phyloP scores from a whole-genome alignment of 2,113 vertebrate genomes.

The human (Homo sapiens) region DNA sequence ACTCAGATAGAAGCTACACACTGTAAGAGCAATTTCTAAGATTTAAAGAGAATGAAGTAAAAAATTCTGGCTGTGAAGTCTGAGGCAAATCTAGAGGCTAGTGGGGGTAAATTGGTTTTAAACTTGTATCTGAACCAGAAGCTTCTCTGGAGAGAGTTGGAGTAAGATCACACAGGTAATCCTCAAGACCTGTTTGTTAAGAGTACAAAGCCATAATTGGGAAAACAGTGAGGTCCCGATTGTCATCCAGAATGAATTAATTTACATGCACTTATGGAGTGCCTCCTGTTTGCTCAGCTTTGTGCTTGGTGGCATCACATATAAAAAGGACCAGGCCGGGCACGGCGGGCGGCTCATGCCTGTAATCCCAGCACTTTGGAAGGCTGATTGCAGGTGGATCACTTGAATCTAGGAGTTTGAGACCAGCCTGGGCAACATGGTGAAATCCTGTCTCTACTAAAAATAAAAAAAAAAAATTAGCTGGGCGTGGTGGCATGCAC shows the following conservation, averaged over 20 bases:
- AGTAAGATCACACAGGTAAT: not conserved
- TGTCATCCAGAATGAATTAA: not conserved
- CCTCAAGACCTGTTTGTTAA: not conserved
- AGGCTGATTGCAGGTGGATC: too few relatives aligned
- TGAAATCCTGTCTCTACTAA: too few relatives aligned
- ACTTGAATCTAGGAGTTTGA: too few relatives aligned
- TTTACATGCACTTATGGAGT: not conserved
- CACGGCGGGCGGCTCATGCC: fast-evolving
- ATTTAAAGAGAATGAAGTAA: not conserved
- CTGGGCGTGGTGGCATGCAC: too few relatives aligned
- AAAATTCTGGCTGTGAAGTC: not conserved
- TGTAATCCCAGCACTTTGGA: too few relatives aligned
- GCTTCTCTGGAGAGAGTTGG: not conserved
- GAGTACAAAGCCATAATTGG: not conserved
- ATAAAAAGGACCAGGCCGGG: not conserved
- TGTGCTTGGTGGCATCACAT: not conserved
- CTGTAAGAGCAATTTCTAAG: not conserved
- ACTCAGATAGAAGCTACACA: not conserved
- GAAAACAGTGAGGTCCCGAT: not conserved
- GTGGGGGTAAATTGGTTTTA: not conserved
- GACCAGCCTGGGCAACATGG: too few relatives aligned
- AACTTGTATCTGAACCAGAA: not conserved
- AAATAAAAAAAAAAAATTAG: too few relatives aligned
- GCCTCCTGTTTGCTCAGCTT: not conserved
- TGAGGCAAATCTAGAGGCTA: not conserved